Evolutionary conservation across 2,888 invertebrate species (phyloP), one percentile per base, ranked within the genome.

Genomic region (Stratiomys singularior): DNA sequence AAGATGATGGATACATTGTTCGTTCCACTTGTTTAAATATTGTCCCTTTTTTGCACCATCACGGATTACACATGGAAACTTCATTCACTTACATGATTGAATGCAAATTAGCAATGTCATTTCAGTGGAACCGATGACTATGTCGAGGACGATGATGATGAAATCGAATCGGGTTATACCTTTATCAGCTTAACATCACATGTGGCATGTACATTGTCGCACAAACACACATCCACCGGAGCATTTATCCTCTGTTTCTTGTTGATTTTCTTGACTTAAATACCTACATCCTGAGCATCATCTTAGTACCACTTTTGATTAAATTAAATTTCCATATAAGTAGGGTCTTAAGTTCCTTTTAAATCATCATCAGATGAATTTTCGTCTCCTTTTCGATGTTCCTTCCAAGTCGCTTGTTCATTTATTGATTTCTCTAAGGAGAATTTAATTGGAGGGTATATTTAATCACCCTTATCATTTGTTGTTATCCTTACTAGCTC

Each of bases 281-380:
- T 52, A 52, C 52, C 52, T 52, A 52, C 52, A 18, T 52, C 15
- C 52, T 52, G 18, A 52, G 15, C 52, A 52, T 52, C 52, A 18
- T 52, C 52, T 52, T 18, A 37, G 9, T 37, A 37, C 37, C 37
- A 37, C 37, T 37, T 37, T 37, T 37, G 37, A 37, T 37, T 5
- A 52, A 52, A 52, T 52, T 52, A 52, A 52, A 52, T 52, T 52
- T 52, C 52, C 52, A 52, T 52, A 52, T 52, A 52, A 52, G 52
- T 4, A 52, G 7, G 15, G 18, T 18, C 52, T 52, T 13, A 52
- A 4, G n/a, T n/a, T 52, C 52, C 52, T 52, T 52, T 52, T 52
- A 52, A 52, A 52, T 52, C 52, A 52, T 52, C 52, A 52, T 52
- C 18, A 52, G 52, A 9, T 52, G 52, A 52, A 18, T 52, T 52